Evolutionary conservation across 2,797 vertebrate genomes (phyloP), one percentile per base, ranked within the genome.

Genomic region (Varecia variegata): DNA sequence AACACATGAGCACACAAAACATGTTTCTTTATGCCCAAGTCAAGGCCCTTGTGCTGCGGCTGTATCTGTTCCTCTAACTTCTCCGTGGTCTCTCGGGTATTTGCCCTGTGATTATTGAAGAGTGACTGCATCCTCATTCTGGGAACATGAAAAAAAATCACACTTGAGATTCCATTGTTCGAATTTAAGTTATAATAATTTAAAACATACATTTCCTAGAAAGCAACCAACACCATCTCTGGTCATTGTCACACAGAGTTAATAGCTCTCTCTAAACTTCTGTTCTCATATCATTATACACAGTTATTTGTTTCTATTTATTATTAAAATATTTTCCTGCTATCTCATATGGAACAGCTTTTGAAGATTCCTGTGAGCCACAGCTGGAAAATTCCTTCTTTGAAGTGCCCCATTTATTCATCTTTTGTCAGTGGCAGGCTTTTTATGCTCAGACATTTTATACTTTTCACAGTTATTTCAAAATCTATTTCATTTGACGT

Each of bases 331-430:
- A 80, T 86, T 87, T 96, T 38, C 70, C 56, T 60, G 83, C 83
- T 80, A 71, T 97, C 88, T 97, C 97, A 98, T 96, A 95, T 97
- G 97, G 97, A 97, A 97, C 82, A 96, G 96, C 96, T 97, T 98
- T 97, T 94, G 94, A 96, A 96, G 96, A 96, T 95, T 86, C 74
- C 80, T 87, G 80, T 67, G 73, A 95, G 86, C 86, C 86, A 76
- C 94, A 97, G 96, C 96, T 97, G 96, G 96, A 92, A 96, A 97
- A 96, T 94, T 96, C 94, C 86, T 94, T 74, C 97, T 98, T 98
- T 98, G 97, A 98, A 98, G 97, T 95, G 79, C 58, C 71, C 92
- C 91, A 87, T 96, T 95, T 86, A 97, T 97, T 96, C 96, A 98
- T 96, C 96, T 97, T 87, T 95, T 96, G 96, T 97, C 97, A 87